Evolutionary conservation across 2,797 vertebrate species (phyloP).

Genomic region (Micrastur ruficollis): DNA sequence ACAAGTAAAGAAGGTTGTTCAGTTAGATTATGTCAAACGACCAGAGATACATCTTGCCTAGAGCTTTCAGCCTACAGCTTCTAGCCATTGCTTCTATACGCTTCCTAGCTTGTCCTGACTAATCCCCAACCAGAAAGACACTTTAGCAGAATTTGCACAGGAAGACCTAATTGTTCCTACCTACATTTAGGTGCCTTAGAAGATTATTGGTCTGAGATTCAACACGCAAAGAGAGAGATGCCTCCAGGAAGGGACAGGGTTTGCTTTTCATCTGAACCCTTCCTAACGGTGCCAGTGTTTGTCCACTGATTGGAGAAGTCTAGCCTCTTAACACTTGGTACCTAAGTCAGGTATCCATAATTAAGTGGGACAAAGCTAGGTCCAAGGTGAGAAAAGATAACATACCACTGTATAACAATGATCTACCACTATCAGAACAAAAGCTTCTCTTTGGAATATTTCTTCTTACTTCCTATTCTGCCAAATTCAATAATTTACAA

Average conservation of each 20-base stretch:
- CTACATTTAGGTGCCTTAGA: not conserved
- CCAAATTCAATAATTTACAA: not conserved
- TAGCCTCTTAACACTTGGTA: not conserved
- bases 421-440: not conserved
- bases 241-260: not conserved
- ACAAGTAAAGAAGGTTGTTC: not conserved
- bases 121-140: not conserved
- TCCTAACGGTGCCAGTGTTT: not conserved
- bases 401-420: not conserved
- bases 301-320: not conserved
- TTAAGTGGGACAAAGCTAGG: not conserved
- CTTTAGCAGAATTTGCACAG: not conserved
- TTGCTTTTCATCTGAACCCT: not conserved
- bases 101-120: not conserved
- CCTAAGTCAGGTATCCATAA: not conserved
- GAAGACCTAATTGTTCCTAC: not conserved
- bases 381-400: not conserved
- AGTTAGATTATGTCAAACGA: not conserved
- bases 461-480: not conserved
- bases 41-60: not conserved
- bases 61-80: not conserved
- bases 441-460: not conserved
- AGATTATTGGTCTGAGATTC: not conserved
- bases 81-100: not conserved
- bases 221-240: not conserved